Evolutionary conservation across 2,113 vertebrate genomes (phyloP).

Genomic region (Hepsetus odoe): DNA sequence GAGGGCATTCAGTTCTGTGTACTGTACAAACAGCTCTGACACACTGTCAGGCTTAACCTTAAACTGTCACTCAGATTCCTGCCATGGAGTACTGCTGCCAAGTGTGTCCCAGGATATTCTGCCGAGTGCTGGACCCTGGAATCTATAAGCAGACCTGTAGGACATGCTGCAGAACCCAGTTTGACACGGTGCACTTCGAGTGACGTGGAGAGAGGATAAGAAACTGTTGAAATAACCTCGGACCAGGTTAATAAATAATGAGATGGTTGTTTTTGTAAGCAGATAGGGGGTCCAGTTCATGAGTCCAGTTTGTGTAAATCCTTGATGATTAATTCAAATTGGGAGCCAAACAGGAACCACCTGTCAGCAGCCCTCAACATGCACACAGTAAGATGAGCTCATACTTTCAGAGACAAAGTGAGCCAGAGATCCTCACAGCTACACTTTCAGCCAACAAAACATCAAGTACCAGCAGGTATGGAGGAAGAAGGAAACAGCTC

Average conservation of each 20-base stretch:
- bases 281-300: background rate
- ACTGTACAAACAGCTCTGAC: background rate
- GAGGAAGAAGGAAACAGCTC: no score
- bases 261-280: background rate
- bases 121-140: background rate
- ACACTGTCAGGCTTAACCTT: conserved; percentile 14
- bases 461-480: no score
- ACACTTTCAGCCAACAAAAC: conserved; percentile 12
- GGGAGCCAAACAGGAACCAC: background rate
- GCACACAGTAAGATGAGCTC: no score
- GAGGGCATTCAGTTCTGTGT: background rate
- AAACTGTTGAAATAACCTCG: no score
- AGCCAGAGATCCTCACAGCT: conserved; percentile 35
- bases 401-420: conserved; percentile 11
- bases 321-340: background rate
- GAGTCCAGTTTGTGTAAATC: background rate
- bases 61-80: conserved; percentile 16
- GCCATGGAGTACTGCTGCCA: conserved; percentile 8
- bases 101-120: conserved; percentile 21
- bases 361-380: no score
- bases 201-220: background rate
- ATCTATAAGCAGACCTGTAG: background rate
- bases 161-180: background rate
- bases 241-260: background rate
- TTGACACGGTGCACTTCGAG: background rate